Conservation (phyloP, 1,140 invertebrate genomes). For the Melipona quadrifasciata region DNA sequence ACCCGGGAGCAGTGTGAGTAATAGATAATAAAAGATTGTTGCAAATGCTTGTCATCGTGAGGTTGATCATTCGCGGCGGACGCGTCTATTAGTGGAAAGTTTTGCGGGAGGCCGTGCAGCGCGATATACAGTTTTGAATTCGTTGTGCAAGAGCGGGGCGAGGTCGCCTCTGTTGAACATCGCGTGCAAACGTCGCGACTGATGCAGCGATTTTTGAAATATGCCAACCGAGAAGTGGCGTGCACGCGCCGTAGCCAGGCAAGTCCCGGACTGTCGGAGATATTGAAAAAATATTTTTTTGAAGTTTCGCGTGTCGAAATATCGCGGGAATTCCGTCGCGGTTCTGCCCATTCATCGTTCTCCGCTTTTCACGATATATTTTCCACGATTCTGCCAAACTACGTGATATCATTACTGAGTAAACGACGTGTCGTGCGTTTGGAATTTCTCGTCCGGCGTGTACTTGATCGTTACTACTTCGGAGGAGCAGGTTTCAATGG, state of each 20-base stretch:
- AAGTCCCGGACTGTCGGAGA: conserved; percentile 16
- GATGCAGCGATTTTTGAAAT: conserved; percentile 29
- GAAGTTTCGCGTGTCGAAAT: too few species aligned
- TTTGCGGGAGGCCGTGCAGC: conserved; percentile 24
- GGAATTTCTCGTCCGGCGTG: conserved; percentile 25
- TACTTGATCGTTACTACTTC: conserved; percentile 26
- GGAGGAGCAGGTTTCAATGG: neutral
- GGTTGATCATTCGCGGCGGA: conserved; percentile 7
- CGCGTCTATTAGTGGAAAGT: conserved; percentile 20
- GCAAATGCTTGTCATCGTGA: neutral
- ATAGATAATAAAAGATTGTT: neutral
- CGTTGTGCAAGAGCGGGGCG: neutral
- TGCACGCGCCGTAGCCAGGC: neutral
- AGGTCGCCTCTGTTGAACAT: conserved; percentile 8
- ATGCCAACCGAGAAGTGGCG: neutral
- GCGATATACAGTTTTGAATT: conserved; percentile 34
- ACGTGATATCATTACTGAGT: neutral
- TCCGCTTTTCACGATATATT: too few species aligned
- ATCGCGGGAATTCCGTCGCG: neutral
- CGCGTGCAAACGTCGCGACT: conserved; percentile 43
- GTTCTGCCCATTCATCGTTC: neutral
- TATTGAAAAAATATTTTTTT: conserved; percentile 18
- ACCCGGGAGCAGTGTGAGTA: neutral
- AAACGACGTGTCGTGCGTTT: neutral
- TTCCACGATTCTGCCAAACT: neutral